A percentile compares a stretch with the other conserved stretches of the same genome.
Evolutionary conservation across 2,888 invertebrate genomes (phyloP).

Genomic region (Leucoma salicis): DNA sequence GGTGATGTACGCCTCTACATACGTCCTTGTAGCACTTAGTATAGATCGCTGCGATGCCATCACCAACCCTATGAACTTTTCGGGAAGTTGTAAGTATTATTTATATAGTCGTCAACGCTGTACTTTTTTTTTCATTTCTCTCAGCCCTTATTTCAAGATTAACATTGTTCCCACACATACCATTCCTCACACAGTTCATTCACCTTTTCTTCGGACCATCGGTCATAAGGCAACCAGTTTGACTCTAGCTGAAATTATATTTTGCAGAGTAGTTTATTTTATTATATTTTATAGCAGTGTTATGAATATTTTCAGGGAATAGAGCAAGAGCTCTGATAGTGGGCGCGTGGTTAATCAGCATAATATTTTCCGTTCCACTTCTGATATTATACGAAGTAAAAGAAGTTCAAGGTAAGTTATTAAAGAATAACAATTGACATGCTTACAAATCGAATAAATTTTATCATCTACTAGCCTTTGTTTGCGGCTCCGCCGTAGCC

Average conservation of each 20-base stretch:
- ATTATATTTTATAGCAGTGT: background rate
- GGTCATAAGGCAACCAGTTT: conserved; percentile 55
- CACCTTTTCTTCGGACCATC: too few species aligned
- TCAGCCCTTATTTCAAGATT: too few species aligned
- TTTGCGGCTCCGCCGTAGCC: too few species aligned
- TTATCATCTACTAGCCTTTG: too few species aligned
- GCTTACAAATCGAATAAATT: too few species aligned
- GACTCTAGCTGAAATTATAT: conserved; percentile 23
- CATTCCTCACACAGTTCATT: too few species aligned
- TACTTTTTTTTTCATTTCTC: too few species aligned
- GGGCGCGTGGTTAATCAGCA: conserved; percentile 91
- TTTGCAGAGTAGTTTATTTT: conserved; percentile 2
- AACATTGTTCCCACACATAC: too few species aligned
- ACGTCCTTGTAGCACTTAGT: conserved; percentile 94
- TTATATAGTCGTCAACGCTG: too few species aligned
- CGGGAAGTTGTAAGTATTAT: conserved; percentile 95
- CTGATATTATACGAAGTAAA: conserved; percentile 91
- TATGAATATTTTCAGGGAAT: conserved; percentile 85
- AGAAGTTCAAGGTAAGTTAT: conserved; percentile 86
- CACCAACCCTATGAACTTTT: conserved; percentile 97
- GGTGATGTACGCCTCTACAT: conserved; percentile 95
- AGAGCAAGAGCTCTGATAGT: conserved; percentile 90
- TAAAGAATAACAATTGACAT: conserved; percentile 4
- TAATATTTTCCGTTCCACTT: conserved; percentile 91
- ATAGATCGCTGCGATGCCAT: conserved; percentile 97